Conservation (phyloP, 1,140 invertebrate genomes). For the Drosophila punjabiensis region DNA sequence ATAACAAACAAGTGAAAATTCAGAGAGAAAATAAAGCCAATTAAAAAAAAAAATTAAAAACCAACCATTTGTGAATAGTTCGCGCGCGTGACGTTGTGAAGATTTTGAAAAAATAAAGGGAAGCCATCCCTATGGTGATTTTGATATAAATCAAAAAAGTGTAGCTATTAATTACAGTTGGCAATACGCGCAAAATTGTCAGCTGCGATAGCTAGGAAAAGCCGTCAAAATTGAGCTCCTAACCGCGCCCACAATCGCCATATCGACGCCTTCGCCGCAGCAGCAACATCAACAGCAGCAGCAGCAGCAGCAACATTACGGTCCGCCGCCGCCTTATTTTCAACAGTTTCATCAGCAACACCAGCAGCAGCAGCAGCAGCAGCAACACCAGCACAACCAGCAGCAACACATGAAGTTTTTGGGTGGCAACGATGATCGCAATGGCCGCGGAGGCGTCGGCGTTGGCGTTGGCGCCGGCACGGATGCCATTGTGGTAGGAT, state of each 20-base stretch:
- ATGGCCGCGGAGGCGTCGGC: slow-evolving; percentile 74
- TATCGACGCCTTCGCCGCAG: slow-evolving; percentile 70
- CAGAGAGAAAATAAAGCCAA: slow-evolving; percentile 16
- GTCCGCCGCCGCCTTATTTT: slow-evolving; percentile 54
- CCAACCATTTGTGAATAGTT: slow-evolving; percentile 34
- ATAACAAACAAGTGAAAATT: slow-evolving; percentile 40
- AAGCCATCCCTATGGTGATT: slow-evolving; percentile 5
- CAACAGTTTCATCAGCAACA: slow-evolving; percentile 56
- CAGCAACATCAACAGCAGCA: slow-evolving; percentile 26
- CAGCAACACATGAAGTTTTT: slow-evolving; percentile 85
- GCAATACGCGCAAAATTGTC: slow-evolving; percentile 75
- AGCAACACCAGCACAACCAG: slow-evolving; percentile 37
- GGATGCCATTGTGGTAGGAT: slow-evolving; percentile 62
- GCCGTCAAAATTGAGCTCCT: slow-evolving; percentile 85
- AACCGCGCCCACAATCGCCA: slow-evolving; percentile 81
- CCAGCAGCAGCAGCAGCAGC: slow-evolving; percentile 38
- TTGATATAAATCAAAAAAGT: slow-evolving; percentile 11
- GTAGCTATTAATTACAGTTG: slow-evolving; percentile 29
- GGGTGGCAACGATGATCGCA: slow-evolving; percentile 82
- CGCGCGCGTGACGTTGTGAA: slow-evolving; percentile 19
- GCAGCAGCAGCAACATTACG: slow-evolving; percentile 53
- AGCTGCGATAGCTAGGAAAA: slow-evolving; percentile 74
- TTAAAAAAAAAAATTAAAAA: slow-evolving; percentile 10
- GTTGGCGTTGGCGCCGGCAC: slow-evolving; percentile 64
- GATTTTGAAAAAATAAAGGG: slow-evolving; percentile 2